phyloP scores from a whole-genome alignment of 2,888 invertebrate genomes.

The Acleris laterana region DNA sequence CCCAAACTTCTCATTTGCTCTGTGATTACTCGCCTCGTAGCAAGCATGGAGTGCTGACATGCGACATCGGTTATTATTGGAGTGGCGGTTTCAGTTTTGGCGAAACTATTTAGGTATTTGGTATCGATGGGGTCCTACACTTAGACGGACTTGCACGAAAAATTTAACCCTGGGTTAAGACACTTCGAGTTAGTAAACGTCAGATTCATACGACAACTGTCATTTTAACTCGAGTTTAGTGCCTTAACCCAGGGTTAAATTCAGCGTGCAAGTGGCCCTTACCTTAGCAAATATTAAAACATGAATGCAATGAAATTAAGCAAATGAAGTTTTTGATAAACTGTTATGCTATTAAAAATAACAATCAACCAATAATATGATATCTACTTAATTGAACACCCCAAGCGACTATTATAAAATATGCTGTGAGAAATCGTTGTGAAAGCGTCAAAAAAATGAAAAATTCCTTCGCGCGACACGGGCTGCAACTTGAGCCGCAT shows the following conservation, averaged over 20 bases:
- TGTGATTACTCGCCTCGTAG: conserved; percentile 69
- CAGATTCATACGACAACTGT: too few relatives aligned
- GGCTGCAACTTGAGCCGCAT: conserved; percentile 50
- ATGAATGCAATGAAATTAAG: too few relatives aligned
- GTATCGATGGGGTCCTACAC: conserved; percentile 38
- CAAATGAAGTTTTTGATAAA: not conserved
- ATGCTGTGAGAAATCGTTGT: conserved; percentile 52
- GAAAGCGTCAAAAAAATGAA: conserved; percentile 56
- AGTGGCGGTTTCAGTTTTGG: conserved; percentile 60
- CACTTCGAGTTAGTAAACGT: too few relatives aligned
- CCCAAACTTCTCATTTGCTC: conserved; percentile 79
- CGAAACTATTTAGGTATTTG: conserved; percentile 53
- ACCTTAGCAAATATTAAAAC: too few relatives aligned
- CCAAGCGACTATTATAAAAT: conserved; percentile 57
- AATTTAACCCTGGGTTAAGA: too few relatives aligned
- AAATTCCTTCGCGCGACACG: conserved; percentile 53
- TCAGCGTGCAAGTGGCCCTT: too few relatives aligned
- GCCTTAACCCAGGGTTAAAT: too few relatives aligned
- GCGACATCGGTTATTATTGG: conserved; percentile 66
- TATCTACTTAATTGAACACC: conserved; percentile 45
- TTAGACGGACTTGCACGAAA: too few relatives aligned
- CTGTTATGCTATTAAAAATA: conserved; percentile 3
- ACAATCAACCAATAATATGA: conserved; percentile 39
- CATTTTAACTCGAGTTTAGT: too few relatives aligned
- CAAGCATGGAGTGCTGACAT: conserved; percentile 58